A percentile compares a stretch with the other conserved stretches of the same genome.
Conservation (phyloP, 2,113 vertebrate genomes). For the Tapirus terrestris region DNA sequence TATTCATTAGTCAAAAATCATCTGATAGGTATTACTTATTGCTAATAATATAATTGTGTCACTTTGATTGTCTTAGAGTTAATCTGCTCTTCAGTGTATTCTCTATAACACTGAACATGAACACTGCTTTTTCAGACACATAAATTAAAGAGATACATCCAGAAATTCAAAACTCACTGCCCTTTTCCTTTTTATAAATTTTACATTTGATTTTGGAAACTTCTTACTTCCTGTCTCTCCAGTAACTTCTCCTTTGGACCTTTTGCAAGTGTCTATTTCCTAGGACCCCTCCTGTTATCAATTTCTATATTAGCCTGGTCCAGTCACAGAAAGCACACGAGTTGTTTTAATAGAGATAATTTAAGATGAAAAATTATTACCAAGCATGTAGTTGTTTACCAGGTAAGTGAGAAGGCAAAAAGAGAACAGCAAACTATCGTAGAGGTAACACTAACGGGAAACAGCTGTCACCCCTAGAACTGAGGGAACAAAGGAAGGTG, state of each 20-base stretch:
- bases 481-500: neutral
- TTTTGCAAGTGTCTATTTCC: neutral
- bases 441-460: neutral
- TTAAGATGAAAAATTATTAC: neutral
- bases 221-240: neutral
- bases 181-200: neutral
- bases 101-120: neutral
- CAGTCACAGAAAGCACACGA: neutral
- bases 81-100: neutral
- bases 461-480: neutral
- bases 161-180: neutral
- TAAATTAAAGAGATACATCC: neutral
- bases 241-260: neutral
- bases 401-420: neutral
- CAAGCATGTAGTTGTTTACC: neutral
- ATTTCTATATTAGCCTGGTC: neutral
- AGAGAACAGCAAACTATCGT: neutral
- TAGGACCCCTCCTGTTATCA: neutral
- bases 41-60: conserved; percentile 19
- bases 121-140: neutral
- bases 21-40: conserved; percentile 27
- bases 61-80: neutral
- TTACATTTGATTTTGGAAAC: neutral
- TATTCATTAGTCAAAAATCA: conserved; percentile 59
- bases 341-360: neutral